Evolutionary conservation across 1,140 invertebrate genomes (phyloP), one percentile per base, ranked within the genome.

Genomic region (Drosophila suzukii): DNA sequence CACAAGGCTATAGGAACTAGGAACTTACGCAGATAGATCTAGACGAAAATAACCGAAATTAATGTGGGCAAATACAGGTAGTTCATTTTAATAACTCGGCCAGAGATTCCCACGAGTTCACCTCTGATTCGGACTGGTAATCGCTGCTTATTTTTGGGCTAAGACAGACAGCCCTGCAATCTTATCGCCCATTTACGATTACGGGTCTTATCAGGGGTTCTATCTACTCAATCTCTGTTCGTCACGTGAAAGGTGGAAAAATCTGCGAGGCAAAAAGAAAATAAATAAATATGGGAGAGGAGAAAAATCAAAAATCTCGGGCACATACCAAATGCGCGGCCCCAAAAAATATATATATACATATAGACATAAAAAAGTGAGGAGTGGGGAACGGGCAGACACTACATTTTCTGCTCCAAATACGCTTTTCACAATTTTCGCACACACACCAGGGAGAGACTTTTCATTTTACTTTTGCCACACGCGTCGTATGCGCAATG

Each of bases 361-460:
- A 47, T 24, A 66, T 58, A 41, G n/a, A 20, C 20, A 12, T 27
- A 55, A 6, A 38, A 51, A 15, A 59, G 47, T 30, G 4, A 10
- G 17, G 27, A 61, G 46, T 38, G 38, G 6, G 54, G 10, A 8
- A 36, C 54, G 27, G 44, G 60, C 67, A 88, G 83, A 79, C 83
- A 86, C 88, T 89, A 83, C 66, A 86, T 86, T 86, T 86, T 86
- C 84, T 89, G 83, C 83, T 89, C 83, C 79, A 86, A 79, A 89
- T 89, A 86, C 83, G 83, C 75, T 86, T 89, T 89, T 83, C 83
- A 86, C 79, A 88, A 88, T 79, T 86, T 86, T 57, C 53, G 82
- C 60, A 84, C 73, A 75, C 34, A 15, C 36, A 57, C 43, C 49
- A 55, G 68, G 61, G 49, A 58, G 46, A 72, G 74, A 75, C 66